A percentile compares a stretch with the other conserved stretches of the same genome.
phyloP scores from a whole-genome alignment of 2,797 vertebrate genomes.

The Mionectes olivaceus region DNA sequence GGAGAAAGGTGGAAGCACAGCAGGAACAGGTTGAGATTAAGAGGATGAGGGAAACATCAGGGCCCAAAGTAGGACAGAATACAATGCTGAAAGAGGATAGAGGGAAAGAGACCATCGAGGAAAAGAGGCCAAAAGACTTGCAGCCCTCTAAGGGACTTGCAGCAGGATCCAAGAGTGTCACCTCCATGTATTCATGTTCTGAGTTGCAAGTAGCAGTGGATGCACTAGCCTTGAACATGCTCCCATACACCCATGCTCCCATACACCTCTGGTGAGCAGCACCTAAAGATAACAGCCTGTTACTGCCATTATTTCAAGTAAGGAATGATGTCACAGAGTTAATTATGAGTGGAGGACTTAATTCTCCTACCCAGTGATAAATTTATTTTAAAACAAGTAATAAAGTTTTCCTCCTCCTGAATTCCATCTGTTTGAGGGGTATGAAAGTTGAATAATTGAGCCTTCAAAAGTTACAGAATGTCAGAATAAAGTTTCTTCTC shows the following conservation, averaged over 20 bases:
- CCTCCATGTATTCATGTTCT: neutral
- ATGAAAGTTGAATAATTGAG: slow-evolving; percentile 17
- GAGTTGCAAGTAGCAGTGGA: neutral
- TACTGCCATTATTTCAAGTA: slow-evolving; percentile 13
- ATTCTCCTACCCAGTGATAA: slow-evolving; percentile 41
- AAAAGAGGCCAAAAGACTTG: neutral
- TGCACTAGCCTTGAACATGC: rapidly evolving
- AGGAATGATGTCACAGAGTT: neutral
- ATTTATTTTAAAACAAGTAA: slow-evolving; percentile 62
- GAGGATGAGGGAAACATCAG: neutral
- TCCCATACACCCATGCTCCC: neutral
- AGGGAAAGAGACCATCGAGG: neutral
- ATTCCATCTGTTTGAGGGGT: slow-evolving; percentile 60
- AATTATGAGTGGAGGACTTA: slow-evolving; percentile 27
- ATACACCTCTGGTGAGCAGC: neutral
- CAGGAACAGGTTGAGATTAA: neutral
- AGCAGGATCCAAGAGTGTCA: neutral
- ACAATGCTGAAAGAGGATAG: neutral
- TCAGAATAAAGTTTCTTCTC: neutral
- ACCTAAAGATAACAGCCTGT: neutral
- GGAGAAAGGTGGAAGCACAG: neutral
- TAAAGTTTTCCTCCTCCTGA: slow-evolving; percentile 47
- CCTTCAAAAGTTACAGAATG: neutral
- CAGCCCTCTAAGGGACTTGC: neutral
- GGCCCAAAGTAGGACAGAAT: neutral